Evolutionary conservation across 2,797 vertebrate genomes (phyloP).

Genomic region (Crocodylus rhombifer): DNA sequence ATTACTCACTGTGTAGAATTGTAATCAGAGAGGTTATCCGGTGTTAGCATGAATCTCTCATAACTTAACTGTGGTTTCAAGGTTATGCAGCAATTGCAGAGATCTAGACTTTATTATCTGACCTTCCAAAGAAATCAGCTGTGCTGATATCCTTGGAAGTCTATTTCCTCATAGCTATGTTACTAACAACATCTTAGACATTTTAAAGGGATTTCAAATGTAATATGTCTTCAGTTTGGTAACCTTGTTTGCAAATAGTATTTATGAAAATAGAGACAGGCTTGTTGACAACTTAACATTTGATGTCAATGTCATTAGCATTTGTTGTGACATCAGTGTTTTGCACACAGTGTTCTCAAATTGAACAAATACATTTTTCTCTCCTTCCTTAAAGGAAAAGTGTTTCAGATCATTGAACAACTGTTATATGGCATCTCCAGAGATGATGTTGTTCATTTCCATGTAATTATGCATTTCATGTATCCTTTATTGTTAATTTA

Average conservation of each 20-base stretch:
- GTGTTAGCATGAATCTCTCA: constrained; percentile 9
- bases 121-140: constrained; percentile 38
- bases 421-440: neutral
- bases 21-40: constrained; percentile 43
- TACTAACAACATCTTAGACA: constrained; percentile 32
- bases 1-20: constrained; percentile 11
- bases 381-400: neutral
- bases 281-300: constrained; percentile 36
- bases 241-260: constrained; percentile 26
- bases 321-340: neutral
- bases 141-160: neutral
- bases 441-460: constrained; percentile 22
- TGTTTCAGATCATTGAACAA: constrained; percentile 20
- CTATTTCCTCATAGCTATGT: neutral
- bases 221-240: neutral
- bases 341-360: constrained; percentile 3
- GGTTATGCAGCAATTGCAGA: constrained; percentile 47
- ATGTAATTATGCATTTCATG: constrained; percentile 27
- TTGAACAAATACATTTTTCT: neutral
- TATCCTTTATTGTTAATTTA: neutral
- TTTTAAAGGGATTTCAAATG: constrained; percentile 25
- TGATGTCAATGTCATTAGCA: neutral
- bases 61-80: constrained; percentile 54
- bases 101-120: constrained; percentile 28
- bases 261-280: constrained; percentile 37